phyloP scores from a whole-genome alignment of 1,140 invertebrate genomes.

The Lycorma delicatula region DNA sequence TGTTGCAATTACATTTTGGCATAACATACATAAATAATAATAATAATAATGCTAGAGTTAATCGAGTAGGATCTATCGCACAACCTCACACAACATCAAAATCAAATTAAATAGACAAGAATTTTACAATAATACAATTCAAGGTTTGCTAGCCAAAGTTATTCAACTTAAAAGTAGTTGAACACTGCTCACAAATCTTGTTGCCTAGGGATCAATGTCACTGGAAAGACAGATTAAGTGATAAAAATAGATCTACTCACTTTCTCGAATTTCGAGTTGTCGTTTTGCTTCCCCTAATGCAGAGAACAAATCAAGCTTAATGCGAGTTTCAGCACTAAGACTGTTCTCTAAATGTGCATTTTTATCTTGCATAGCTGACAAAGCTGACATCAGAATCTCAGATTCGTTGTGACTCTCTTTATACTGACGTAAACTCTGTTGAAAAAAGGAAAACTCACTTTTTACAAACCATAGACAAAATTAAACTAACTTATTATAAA shows the following conservation, averaged over 20 bases:
- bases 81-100: no score
- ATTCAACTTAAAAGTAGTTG: no score
- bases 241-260: slow-evolving; percentile 54
- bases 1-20: no score
- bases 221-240: no score
- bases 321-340: slow-evolving; percentile 87
- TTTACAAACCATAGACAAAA: neutral
- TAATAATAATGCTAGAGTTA: no score
- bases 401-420: slow-evolving; percentile 68
- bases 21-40: no score
- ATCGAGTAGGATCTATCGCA: no score
- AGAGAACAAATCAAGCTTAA: slow-evolving; percentile 93
- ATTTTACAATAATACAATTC: no score
- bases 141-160: no score
- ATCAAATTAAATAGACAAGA: no score
- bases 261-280: slow-evolving; percentile 84
- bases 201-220: no score
- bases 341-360: slow-evolving; percentile 83
- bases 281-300: slow-evolving; percentile 90
- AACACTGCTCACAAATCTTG: no score
- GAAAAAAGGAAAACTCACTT: slow-evolving; percentile 2
- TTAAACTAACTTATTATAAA: neutral
- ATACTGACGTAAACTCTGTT: slow-evolving; percentile 45
- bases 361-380: slow-evolving; percentile 77
- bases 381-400: slow-evolving; percentile 70